Base-by-base conservation (phyloP, 1,140 invertebrate species). In the Zaprionus gabonicus region DNA sequence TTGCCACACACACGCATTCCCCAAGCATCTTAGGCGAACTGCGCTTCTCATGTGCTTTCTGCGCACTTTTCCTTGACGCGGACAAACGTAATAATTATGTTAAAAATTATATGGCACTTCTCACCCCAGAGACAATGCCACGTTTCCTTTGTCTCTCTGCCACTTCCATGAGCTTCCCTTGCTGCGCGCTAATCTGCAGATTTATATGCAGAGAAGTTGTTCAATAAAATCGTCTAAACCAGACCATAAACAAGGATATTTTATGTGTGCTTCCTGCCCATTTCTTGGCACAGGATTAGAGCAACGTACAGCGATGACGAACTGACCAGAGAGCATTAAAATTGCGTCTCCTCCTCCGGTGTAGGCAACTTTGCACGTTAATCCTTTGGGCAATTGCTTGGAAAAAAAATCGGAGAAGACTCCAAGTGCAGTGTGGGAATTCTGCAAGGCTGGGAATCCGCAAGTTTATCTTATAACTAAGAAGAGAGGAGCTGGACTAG, bases 151-250 rank as follows among this genome's bases (percentile, higher is more conserved):
- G 74, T 76, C 49, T 57, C 53, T 71, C 44, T 27, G 23, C 23
- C 6, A 7, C 27, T 51, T 71, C 49, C 41, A 17, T 20, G 34
- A 7, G n/a, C 41, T 46, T 46, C n/a, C 41, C 41, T 71, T 78
- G 75, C 59, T 63, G 38, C 53, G 69, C 84, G 84, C 87, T 91
- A 91, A 91, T 91, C 88, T 91, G 76, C 57, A 91, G 82, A 91
- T 91, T 91, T 91, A 91, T 91, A 91, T 91, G 88, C 88, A 91
- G 88, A 87, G 80, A 91, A 91, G 88, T 91, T 91, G 88, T 90
- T 91, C 90, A 91, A 91, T 91, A 91, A 91, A 90, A 88, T 88
- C 84, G 85, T 88, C 84, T 88, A 88, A 88, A 88, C 88, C 84
- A 91, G 88, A 80, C 81, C 76, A 91, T 91, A 91, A 91, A 91